Evolutionary conservation across 2,797 vertebrate genomes (phyloP).

Genomic region (Anolis apletophallus): DNA sequence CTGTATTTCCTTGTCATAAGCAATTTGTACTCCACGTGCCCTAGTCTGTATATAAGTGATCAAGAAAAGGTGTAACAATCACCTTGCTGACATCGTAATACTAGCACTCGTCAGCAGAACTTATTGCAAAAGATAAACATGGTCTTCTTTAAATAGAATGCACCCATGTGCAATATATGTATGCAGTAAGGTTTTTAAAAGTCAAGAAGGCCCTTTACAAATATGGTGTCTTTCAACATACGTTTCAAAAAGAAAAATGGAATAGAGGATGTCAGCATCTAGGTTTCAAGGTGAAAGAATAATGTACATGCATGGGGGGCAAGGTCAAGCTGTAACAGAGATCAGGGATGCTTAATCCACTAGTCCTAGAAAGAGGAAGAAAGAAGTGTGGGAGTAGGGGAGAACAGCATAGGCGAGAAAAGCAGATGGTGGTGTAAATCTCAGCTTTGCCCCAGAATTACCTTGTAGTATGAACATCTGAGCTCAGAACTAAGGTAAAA

Average conservation of each 20-base stretch:
- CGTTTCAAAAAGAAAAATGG: neutral
- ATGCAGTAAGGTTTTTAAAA: neutral
- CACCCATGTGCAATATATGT: too few species aligned
- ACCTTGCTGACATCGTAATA: constrained; percentile 12
- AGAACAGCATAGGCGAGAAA: neutral
- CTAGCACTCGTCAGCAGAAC: neutral
- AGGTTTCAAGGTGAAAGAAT: neutral
- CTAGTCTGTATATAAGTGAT: constrained; percentile 36
- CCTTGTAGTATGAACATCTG: neutral
- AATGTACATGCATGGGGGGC: neutral
- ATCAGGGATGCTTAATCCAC: neutral
- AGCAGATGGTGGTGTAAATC: neutral
- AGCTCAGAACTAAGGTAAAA: neutral
- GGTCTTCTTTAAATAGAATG: neutral
- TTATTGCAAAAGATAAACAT: neutral
- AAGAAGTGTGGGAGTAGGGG: too few species aligned
- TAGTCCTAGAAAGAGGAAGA: neutral
- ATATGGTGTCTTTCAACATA: neutral
- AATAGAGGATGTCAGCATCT: neutral
- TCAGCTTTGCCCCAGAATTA: neutral
- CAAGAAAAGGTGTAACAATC: constrained; percentile 23
- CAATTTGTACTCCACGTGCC: neutral
- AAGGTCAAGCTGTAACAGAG: neutral
- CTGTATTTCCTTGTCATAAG: constrained; percentile 48
- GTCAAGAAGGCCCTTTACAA: constrained; percentile 26